Evolutionary conservation across 1,140 invertebrate species (phyloP).

Genomic region (Kradibia gibbosae): DNA sequence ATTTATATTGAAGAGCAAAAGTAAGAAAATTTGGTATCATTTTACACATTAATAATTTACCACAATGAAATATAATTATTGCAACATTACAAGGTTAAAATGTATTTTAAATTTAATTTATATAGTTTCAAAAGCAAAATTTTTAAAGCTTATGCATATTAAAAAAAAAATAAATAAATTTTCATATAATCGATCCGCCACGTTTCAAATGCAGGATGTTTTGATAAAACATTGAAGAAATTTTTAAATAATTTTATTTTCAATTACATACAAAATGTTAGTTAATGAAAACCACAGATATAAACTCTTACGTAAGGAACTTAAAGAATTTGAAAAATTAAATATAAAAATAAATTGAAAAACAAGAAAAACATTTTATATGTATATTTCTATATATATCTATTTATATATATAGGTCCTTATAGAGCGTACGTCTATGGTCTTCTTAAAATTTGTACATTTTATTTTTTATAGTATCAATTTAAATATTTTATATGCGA

Average conservation of each 20-base stretch:
- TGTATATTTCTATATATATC: slow-evolving; percentile 36
- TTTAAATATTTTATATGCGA: slow-evolving; percentile 47
- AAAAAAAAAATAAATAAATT: no score
- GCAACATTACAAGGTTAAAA: no score
- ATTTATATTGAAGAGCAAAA: no score
- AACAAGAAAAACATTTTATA: slow-evolving; percentile 37
- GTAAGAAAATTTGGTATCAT: no score
- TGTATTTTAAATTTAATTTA: no score
- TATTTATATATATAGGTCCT: slow-evolving; percentile 25
- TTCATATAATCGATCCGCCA: no score
- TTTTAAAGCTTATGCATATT: no score
- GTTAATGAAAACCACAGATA: slow-evolving; percentile 46
- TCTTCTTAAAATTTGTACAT: slow-evolving; percentile 47
- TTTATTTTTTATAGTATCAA: slow-evolving; percentile 34
- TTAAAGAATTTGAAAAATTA: slow-evolving; percentile 36
- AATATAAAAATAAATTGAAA: slow-evolving; percentile 50
- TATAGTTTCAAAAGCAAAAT: no score
- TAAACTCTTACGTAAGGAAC: slow-evolving; percentile 10
- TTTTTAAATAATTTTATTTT: slow-evolving; percentile 48
- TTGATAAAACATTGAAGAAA: neutral
- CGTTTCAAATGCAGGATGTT: neutral
- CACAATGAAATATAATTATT: no score
- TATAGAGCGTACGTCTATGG: slow-evolving; percentile 32
- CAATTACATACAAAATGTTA: slow-evolving; percentile 43
- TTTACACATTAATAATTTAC: no score